Percentiles rank a stretch among this genome's conserved stretches.
Evolutionary conservation across 1,140 invertebrate species (phyloP).

Genomic region (Trachelipus rathkii): DNA sequence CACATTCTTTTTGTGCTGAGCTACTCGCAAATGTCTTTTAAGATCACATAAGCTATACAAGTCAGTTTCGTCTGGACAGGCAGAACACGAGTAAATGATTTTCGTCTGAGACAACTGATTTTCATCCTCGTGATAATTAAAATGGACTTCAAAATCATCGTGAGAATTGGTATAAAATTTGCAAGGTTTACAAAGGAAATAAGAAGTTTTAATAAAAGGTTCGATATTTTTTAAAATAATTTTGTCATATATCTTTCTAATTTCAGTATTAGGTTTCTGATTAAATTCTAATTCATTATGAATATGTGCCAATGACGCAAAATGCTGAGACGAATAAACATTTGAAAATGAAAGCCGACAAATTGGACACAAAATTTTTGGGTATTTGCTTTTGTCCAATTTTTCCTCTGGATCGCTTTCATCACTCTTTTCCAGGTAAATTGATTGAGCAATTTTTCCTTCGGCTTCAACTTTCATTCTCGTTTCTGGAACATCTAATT

Average conservation of each 20-base stretch:
- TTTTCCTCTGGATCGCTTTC: neutral
- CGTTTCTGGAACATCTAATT: neutral
- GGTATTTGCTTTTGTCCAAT: neutral
- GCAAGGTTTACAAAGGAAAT: constrained; percentile 19
- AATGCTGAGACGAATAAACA: constrained; percentile 19
- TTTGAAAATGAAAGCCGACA: constrained; percentile 21
- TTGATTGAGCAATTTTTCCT: neutral
- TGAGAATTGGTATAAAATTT: constrained; percentile 21
- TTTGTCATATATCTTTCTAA: constrained; percentile 9
- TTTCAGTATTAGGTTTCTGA: neutral
- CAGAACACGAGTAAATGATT: constrained; percentile 12
- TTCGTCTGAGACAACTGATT: neutral
- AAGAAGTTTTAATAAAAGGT: constrained; percentile 7
- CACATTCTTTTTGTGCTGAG: constrained; percentile 16
- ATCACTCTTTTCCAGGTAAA: neutral
- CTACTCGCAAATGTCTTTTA: constrained; percentile 8
- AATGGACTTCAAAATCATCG: constrained; percentile 16
- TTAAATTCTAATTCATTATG: constrained; percentile 29
- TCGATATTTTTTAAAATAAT: constrained; percentile 21
- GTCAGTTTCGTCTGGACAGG: constrained; percentile 16
- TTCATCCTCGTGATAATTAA: neutral
- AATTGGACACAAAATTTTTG: constrained; percentile 23
- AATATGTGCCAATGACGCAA: constrained; percentile 27
- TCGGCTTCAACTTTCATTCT: neutral
- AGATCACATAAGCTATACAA: neutral